Conservation (phyloP, 92 coral and sea anemone genomes). For the Bergia puertoricense region DNA sequence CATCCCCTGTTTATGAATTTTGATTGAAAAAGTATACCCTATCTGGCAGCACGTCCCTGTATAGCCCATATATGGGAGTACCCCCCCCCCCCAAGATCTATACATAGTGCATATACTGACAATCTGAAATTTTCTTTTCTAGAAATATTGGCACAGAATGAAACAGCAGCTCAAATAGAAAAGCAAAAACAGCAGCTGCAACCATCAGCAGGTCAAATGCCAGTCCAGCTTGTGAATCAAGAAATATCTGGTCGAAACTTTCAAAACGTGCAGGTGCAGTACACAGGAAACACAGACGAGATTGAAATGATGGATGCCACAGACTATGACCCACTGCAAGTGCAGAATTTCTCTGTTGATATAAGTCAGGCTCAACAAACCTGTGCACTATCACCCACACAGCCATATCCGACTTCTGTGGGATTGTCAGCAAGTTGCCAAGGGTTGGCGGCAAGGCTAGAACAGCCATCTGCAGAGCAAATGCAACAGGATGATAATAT, state of each 20-base stretch:
- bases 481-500: constrained; percentile 28
- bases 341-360: constrained; percentile 39
- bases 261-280: neutral
- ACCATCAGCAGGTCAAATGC: constrained; percentile 8
- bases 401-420: neutral
- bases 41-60: too few relatives aligned
- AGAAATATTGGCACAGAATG: constrained; percentile 32
- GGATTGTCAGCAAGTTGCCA: constrained; percentile 25
- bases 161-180: constrained; percentile 26
- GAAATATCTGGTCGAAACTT: neutral
- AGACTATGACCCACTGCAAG: constrained; percentile 38
- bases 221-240: constrained; percentile 27
- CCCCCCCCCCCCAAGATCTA: neutral
- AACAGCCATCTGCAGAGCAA: constrained; percentile 26
- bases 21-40: too few relatives aligned
- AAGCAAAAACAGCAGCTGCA: constrained; percentile 31
- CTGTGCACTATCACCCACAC: constrained; percentile 41
- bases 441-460: constrained; percentile 1
- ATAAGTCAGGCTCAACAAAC: constrained; percentile 15
- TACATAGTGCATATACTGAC: neutral
- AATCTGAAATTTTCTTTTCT: neutral
- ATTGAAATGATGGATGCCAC: constrained; percentile 79
- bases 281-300: constrained; percentile 41
- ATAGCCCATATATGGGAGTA: too few relatives aligned
- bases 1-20: too few relatives aligned